Conservation (phyloP, 2,888 invertebrate genomes). For the Furcula furcula region DNA sequence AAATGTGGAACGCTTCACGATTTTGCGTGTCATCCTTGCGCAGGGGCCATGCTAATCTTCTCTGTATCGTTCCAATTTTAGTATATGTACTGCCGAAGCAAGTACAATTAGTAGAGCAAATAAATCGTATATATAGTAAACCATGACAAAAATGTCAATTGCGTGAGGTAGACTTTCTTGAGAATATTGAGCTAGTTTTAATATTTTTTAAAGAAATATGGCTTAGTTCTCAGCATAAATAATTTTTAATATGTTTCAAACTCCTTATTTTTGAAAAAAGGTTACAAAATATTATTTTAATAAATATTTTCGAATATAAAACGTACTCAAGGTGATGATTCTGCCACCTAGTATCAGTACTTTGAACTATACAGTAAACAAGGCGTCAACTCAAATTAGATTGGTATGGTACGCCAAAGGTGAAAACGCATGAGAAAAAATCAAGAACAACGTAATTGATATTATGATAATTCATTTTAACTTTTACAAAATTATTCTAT, state of each 20-base stretch:
- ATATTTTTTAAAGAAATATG: background rate
- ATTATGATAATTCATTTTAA: too few relatives aligned
- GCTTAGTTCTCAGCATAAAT: background rate
- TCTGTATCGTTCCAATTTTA: slow-evolving; percentile 61
- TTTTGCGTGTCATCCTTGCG: slow-evolving; percentile 62
- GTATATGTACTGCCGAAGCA: slow-evolving; percentile 62
- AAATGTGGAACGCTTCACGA: slow-evolving; percentile 58
- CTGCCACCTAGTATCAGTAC: background rate
- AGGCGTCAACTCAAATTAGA: too few relatives aligned
- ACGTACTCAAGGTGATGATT: background rate
- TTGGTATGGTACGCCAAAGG: too few relatives aligned
- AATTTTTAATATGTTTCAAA: background rate
- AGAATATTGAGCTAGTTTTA: background rate
- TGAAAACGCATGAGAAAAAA: too few relatives aligned
- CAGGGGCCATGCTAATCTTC: slow-evolving; percentile 61
- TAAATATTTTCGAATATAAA: background rate
- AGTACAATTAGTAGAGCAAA: slow-evolving; percentile 17
- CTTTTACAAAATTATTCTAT: too few relatives aligned
- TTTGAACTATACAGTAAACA: too few relatives aligned
- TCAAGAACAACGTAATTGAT: too few relatives aligned
- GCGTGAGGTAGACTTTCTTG: slow-evolving; percentile 21
- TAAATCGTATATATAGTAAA: slow-evolving; percentile 8
- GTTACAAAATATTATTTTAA: background rate
- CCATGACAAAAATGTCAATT: slow-evolving; percentile 5
- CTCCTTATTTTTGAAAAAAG: background rate